Evolutionary conservation across 64 coral and sea anemone species (phyloP), one percentile per base, ranked within the genome.

Genomic region (Stichodactyla mertensii): DNA sequence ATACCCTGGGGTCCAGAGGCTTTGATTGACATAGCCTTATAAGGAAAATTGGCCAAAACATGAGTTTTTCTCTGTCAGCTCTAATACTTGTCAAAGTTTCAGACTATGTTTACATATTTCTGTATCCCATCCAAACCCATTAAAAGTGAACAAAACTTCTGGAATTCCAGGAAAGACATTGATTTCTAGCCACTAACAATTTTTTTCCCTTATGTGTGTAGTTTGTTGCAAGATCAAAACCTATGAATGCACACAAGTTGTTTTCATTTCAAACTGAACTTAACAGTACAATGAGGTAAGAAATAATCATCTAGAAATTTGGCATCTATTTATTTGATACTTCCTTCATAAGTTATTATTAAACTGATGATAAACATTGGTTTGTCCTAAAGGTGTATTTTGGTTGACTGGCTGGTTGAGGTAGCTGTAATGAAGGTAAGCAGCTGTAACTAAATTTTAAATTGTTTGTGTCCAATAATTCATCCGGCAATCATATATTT

Each of bases 361-460:
- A 45, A 45, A 45, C 3, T 45, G 36, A 45, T 45, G 1, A 45
- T 45, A 45, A 45, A 45, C 36, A 45, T 45, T 45, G 36, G 1
- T 45, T 45, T 45, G 36, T 45, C 52, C 54, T 9, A 67, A 31
- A 96, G 94, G 18, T 96, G 88, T 83, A 96, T 96, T 53, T 88
- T 96, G 70, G 94, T 96, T 54, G 94, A 96, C 88, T 96, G 94
- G 94, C 77, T 96, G 12, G 94, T 96, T 85, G 94, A 96, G 85
- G 94, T 96, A 89, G 94, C 94, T 16, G 87, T 96, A 4, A 96
- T 96, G 94, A 96, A 96, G 91, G 94, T 96, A 85, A 45, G 31
- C 52, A 61, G 36, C 36, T 45, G 36, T 2, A 45, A 45, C 28
- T 27, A 19, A 82, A 19, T 10, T 82, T 10, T 31, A n/a, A 23